These are phyloP conservation scores for Lineus longissimus DNA, from an alignment of 1,140 invertebrate species.

Conservation along the genomic window DNA sequence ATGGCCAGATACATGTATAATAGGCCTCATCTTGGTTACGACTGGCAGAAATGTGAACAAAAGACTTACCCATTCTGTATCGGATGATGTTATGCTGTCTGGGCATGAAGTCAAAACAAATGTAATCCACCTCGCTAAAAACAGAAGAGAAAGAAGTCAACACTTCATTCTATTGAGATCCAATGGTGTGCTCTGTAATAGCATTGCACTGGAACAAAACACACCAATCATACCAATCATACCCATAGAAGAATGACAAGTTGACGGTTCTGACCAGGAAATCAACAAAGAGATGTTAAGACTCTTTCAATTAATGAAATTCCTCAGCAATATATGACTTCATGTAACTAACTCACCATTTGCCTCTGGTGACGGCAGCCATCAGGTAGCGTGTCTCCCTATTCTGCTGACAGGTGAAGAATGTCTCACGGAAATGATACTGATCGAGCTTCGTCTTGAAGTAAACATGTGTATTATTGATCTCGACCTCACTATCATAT, in stretches of 20 bases:
- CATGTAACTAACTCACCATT: constrained; percentile 68
- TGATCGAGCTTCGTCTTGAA: constrained; percentile 86
- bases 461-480: constrained; percentile 92
- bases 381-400: constrained; percentile 86
- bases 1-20: no score
- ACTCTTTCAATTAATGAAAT: no score
- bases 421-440: constrained; percentile 71
- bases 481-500: constrained; percentile 83
- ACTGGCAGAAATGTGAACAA: no score
- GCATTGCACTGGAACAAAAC: no score
- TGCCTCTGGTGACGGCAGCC: constrained; percentile 91
- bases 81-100: constrained; percentile 93
- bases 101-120: constrained; percentile 94
- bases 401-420: constrained; percentile 89
- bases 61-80: constrained; percentile 80
- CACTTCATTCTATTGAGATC: not conserved
- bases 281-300: not conserved
- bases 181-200: no score
- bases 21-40: no score
- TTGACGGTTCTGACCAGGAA: not conserved
- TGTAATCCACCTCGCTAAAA: constrained; percentile 90
- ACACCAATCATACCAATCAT: no score
- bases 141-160: constrained; percentile 28
- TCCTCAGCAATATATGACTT: no score
- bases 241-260: no score